Evolutionary conservation across 2,113 vertebrate genomes (phyloP).

Genomic region (Vulpes lagopus): DNA sequence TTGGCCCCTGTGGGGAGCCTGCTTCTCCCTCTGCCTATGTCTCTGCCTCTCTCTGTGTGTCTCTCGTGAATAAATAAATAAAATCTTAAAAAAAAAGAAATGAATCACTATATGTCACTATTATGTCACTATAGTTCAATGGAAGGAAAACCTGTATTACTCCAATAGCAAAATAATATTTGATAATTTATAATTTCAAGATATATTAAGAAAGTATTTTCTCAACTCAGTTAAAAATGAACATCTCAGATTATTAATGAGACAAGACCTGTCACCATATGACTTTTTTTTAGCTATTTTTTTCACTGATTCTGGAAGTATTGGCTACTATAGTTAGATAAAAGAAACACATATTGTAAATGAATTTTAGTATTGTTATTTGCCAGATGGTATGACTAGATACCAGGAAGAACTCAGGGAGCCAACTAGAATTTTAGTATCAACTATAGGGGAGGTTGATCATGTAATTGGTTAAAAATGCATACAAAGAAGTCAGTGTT

Average conservation of each 20-base stretch:
- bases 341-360: not conserved
- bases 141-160: not conserved
- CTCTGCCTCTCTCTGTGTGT: too few species aligned
- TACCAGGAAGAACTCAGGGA: not conserved
- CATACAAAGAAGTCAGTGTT: not conserved
- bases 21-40: too few species aligned
- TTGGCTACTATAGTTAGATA: not conserved
- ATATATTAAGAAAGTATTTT: not conserved
- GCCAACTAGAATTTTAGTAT: not conserved
- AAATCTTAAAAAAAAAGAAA: not conserved
- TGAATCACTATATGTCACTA: not conserved
- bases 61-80: too few species aligned
- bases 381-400: not conserved
- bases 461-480: not conserved
- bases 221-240: not conserved
- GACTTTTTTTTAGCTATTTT: not conserved
- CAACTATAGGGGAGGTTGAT: not conserved
- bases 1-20: too few species aligned
- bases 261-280: not conserved
- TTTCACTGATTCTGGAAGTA: not conserved
- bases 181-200: not conserved
- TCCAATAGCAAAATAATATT: not conserved
- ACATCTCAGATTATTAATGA: not conserved
- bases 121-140: not conserved
- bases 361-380: not conserved